Evolutionary conservation across 1,140 invertebrate species (phyloP).

Genomic region (Diprion similis): DNA sequence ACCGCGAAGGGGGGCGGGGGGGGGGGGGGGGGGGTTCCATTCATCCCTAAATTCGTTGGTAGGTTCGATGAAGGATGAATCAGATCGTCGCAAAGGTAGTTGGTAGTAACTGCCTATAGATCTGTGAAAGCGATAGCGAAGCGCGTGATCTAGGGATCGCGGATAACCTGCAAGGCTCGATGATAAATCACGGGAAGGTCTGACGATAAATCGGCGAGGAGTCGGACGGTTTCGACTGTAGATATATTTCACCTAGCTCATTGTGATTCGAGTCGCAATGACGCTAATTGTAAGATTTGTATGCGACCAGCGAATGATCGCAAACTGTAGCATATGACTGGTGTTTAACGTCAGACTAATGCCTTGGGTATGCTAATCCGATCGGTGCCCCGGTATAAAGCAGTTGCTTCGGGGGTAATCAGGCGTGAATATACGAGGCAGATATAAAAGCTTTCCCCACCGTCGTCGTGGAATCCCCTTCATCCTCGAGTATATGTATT

Average conservation of each 20-base stretch:
- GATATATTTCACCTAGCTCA: neutral
- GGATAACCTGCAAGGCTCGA: neutral
- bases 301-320: neutral
- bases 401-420: neutral
- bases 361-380: neutral
- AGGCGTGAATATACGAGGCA: neutral
- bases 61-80: no score
- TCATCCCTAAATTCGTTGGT: no score
- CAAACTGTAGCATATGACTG: neutral
- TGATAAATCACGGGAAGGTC: neutral
- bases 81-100: no score
- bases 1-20: no score
- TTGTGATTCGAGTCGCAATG: neutral
- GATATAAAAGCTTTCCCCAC: neutral
- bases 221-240: neutral
- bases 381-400: neutral
- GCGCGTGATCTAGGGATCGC: no score
- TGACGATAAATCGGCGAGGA: neutral
- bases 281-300: conserved; percentile 5
- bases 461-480: neutral
- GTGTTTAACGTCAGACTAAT: neutral
- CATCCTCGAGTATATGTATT: neutral
- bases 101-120: no score
- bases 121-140: no score
- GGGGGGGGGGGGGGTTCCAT: no score